These are phyloP conservation scores for Celastrina argiolus DNA, from an alignment of 2,888 invertebrate species.

Conservation along the genomic window DNA sequence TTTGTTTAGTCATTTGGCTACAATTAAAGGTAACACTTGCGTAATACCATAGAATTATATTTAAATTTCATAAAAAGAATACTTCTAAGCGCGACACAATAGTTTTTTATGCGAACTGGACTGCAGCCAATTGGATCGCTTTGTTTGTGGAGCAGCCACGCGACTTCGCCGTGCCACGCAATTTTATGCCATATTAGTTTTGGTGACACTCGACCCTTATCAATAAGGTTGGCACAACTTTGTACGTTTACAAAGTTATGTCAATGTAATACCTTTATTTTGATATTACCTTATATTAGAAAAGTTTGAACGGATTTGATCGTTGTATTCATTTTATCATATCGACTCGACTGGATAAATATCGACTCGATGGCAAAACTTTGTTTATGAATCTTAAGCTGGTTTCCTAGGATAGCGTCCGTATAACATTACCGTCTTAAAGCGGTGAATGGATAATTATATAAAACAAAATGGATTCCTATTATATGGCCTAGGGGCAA, in stretches of 20 bases:
- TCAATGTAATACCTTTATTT: not conserved
- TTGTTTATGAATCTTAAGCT: not conserved
- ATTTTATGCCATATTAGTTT: slow-evolving; percentile 22
- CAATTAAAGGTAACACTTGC: no score
- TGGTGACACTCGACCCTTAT: slow-evolving; percentile 12
- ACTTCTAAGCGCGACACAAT: slow-evolving; percentile 13
- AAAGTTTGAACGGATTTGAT: not conserved
- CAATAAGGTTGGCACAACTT: slow-evolving; percentile 7
- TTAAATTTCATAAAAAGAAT: not conserved
- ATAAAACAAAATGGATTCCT: no score
- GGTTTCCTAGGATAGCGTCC: no score
- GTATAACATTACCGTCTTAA: no score
- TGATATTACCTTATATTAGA: not conserved
- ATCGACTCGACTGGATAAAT: not conserved
- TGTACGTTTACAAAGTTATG: slow-evolving; percentile 8
- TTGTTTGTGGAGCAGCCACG: slow-evolving; percentile 22
- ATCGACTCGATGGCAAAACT: not conserved
- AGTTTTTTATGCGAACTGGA: slow-evolving; percentile 22
- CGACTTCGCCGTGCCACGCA: not conserved
- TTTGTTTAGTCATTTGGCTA: no score
- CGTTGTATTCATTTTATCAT: not conserved
- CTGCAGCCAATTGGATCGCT: slow-evolving; percentile 20
- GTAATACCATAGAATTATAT: not conserved
- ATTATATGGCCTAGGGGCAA: no score
- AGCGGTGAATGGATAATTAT: not conserved